Percentiles rank a stretch among this genome's conserved stretches.
phyloP scores from a whole-genome alignment of 1,140 invertebrate species.

The Calosoma granatense region DNA sequence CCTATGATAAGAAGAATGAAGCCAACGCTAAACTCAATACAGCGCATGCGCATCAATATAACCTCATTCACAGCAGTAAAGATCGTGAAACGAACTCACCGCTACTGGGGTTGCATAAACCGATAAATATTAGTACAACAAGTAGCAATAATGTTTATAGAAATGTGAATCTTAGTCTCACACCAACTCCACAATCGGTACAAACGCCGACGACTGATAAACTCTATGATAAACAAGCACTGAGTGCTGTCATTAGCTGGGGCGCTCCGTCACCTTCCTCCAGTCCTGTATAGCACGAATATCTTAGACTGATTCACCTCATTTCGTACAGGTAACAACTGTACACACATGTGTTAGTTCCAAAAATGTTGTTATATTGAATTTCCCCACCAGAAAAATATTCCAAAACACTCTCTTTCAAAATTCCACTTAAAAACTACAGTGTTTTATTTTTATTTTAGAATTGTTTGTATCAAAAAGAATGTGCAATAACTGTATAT shows the following conservation, averaged over 20 bases:
- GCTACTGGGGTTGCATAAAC: neutral
- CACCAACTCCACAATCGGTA: neutral
- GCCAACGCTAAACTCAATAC: slow-evolving; percentile 23
- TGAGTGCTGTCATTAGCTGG: neutral
- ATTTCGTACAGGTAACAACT: too few relatives aligned
- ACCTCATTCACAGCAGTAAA: neutral
- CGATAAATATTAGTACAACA: neutral
- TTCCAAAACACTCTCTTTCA: too few relatives aligned
- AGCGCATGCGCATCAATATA: slow-evolving; percentile 14
- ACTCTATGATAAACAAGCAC: neutral
- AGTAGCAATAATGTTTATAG: neutral
- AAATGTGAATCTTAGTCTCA: neutral
- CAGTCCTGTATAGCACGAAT: neutral
- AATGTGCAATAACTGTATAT: too few relatives aligned
- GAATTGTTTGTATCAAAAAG: too few relatives aligned
- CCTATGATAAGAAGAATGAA: slow-evolving; percentile 21
- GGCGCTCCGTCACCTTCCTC: neutral
- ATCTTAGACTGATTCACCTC: neutral
- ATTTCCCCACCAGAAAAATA: too few relatives aligned
- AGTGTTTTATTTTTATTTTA: too few relatives aligned
- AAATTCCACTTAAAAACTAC: too few relatives aligned
- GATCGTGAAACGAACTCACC: neutral
- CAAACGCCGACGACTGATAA: neutral
- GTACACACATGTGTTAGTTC: too few relatives aligned
- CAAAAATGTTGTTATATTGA: too few relatives aligned